phyloP scores from a whole-genome alignment of 2,797 vertebrate genomes.

The Lemur catta region DNA sequence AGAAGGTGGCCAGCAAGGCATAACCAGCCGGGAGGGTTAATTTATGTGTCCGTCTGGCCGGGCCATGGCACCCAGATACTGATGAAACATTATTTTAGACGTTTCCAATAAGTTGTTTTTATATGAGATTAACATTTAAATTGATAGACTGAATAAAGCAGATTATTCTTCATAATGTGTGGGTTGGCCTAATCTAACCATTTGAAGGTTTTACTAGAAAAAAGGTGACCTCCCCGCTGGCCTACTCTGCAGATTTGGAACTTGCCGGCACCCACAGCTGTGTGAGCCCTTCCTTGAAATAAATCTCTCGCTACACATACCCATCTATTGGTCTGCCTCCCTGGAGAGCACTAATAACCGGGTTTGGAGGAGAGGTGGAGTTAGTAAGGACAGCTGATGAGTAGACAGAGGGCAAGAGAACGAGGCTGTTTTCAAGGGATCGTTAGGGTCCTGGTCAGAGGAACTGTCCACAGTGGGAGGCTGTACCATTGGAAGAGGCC shows the following conservation, averaged over 20 bases:
- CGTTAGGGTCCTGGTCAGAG: too few relatives aligned
- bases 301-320: neutral
- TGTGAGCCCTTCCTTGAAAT: neutral
- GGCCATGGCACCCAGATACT: neutral
- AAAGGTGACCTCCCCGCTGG: neutral
- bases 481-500: neutral
- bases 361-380: fast-evolving
- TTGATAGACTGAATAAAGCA: neutral
- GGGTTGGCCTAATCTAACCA: neutral
- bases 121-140: neutral
- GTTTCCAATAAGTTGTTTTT: neutral
- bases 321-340: neutral
- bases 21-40: neutral
- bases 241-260: neutral
- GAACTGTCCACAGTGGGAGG: fast-evolving
- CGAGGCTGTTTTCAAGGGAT: neutral
- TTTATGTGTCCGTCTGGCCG: neutral
- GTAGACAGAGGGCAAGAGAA: neutral
- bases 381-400: too few relatives aligned
- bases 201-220: neutral
- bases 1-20: neutral
- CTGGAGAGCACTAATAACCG: neutral
- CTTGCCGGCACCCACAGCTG: neutral
- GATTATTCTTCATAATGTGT: neutral
- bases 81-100: neutral